Conservation (phyloP, 2,888 invertebrate genomes). For the Ennomos erosarius region DNA sequence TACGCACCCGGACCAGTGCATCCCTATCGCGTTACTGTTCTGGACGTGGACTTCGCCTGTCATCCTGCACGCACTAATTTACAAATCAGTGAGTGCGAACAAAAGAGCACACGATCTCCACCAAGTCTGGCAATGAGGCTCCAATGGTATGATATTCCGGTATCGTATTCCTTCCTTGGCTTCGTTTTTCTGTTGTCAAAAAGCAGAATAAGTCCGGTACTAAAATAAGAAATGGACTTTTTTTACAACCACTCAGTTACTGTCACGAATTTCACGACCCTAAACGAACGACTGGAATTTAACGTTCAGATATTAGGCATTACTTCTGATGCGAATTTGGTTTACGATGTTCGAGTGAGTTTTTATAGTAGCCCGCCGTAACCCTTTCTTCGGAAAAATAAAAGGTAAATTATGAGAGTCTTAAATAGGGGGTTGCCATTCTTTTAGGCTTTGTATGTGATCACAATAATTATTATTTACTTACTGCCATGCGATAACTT, state of each 20-base stretch:
- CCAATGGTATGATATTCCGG: too few species aligned
- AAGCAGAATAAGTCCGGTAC: conserved; percentile 29
- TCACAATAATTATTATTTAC: conserved; percentile 11
- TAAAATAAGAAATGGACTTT: conserved; percentile 42
- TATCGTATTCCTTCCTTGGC: too few species aligned
- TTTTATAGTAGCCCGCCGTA: conserved; percentile 38
- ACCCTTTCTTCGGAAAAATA: conserved; percentile 38
- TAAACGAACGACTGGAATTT: conserved; percentile 37
- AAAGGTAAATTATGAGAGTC: conserved; percentile 35
- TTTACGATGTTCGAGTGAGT: conserved; percentile 39
- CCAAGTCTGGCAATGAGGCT: too few species aligned
- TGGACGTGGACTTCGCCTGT: too few species aligned
- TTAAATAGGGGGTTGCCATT: conserved; percentile 33
- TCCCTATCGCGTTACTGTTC: too few species aligned
- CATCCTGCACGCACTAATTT: too few species aligned
- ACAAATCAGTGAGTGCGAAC: too few species aligned
- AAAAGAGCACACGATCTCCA: too few species aligned
- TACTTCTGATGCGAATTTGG: conserved; percentile 31
- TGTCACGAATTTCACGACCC: conserved; percentile 39
- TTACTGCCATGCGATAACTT: not conserved
- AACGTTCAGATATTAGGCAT: conserved; percentile 39
- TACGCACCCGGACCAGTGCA: too few species aligned
- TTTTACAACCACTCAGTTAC: conserved; percentile 42
- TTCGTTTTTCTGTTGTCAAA: not conserved
- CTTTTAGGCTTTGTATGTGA: conserved; percentile 23